Base-by-base conservation (phyloP, 1,140 invertebrate genomes). In the Drosophila subobscura region DNA sequence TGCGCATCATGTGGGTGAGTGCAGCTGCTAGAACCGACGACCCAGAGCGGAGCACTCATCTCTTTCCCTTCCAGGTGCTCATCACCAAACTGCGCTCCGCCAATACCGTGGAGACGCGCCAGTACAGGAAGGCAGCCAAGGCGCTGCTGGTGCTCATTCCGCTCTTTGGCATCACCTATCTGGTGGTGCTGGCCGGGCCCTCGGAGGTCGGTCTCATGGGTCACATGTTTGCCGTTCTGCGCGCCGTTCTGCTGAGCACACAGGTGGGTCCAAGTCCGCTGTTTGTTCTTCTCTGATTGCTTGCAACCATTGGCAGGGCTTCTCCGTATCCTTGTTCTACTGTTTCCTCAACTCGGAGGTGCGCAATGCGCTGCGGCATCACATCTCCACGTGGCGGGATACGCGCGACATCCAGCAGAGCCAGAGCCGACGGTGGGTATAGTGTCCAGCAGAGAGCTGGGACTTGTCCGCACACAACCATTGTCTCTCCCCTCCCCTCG, bases 291-390 rank as follows among this genome's bases (percentile, higher is more conserved):
- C 41, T 52, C n/a, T 23, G 27, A 49, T n/a, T 60, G 51, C 66
- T 49, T 42, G 41, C n/a, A 46, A 33, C 41, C 14, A 46, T 37
- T 60, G 23, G 7, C 53, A 91, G 91, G 97, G 97, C 61, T 95
- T 97, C 85, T 95, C 95, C 29, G 96, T 98, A 52, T 96, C 96
- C 25, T 91, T 98, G 20, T 96, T 98, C 91, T 98, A 97, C 92
- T 98, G 97, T 92, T 98, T 98, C 92, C 93, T 98, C 64, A 98
- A 98, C 92, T 96, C 95, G 1, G 97, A 98, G 92, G 97, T 99
- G 10, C 95, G 96, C 54, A 96, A 96, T 81, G 95, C 96, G 0
- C 92, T 98, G 59, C 93, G 95, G 51, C 96, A 97, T 92, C 96
- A 97, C 86, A 93, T 96, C 61, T 94, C 94, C 67, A 93, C 95